phyloP scores from a whole-genome alignment of 2,113 vertebrate species.

The Myrmecobius fasciatus region DNA sequence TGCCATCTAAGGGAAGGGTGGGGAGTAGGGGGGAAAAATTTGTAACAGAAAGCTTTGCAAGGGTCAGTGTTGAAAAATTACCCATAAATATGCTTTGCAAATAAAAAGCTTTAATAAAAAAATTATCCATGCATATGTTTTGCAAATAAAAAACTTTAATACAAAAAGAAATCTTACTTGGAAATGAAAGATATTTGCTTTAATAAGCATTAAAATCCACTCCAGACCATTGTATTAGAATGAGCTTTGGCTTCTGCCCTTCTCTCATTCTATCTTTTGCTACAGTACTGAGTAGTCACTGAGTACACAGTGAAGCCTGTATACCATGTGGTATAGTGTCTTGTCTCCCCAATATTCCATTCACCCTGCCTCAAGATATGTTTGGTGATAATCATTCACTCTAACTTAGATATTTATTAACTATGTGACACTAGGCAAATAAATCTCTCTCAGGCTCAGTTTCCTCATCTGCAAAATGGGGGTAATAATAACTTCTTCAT shows the following conservation, averaged over 20 bases:
- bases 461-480: neutral
- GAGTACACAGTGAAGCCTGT: neutral
- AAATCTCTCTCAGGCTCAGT: neutral
- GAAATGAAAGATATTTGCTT: neutral
- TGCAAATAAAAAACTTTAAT: too few relatives aligned
- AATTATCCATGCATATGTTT: too few relatives aligned
- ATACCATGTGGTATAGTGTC: neutral
- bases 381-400: neutral
- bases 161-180: neutral
- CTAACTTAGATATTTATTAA: neutral
- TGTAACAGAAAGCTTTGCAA: too few relatives aligned
- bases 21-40: too few relatives aligned
- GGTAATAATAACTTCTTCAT: neutral
- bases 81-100: too few relatives aligned
- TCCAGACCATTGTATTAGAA: neutral
- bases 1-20: too few relatives aligned
- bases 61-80: too few relatives aligned
- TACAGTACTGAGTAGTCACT: too few relatives aligned
- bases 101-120: too few relatives aligned
- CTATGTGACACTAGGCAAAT: neutral
- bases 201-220: neutral
- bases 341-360: neutral
- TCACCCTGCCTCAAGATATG: neutral
- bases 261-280: neutral
- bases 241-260: neutral